A percentile compares a stretch with the other conserved stretches of the same genome.
Evolutionary conservation across 2,888 invertebrate species (phyloP).

Genomic region (Zaprionus obscuricornis): DNA sequence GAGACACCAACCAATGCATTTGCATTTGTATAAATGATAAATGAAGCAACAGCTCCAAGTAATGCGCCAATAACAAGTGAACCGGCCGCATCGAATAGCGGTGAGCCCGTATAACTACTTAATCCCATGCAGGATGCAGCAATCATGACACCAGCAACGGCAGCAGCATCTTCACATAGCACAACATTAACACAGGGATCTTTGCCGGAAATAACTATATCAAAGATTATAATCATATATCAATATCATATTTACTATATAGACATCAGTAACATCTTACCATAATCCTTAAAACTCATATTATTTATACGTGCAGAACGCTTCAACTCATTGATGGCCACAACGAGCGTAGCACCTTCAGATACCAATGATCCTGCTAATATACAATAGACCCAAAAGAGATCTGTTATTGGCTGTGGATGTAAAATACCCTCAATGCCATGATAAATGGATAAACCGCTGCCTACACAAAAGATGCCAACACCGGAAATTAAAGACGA

Average conservation of each 20-base stretch:
- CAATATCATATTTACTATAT: background rate
- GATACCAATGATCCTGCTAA: constrained; percentile 94
- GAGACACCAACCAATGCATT: constrained; percentile 97
- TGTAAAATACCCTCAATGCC: constrained; percentile 94
- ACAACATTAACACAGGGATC: constrained; percentile 99
- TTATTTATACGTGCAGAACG: constrained; percentile 91
- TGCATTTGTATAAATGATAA: constrained; percentile 97
- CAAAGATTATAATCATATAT: no score
- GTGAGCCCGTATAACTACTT: constrained; percentile 90
- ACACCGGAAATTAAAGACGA: constrained; percentile 99
- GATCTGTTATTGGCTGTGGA: constrained; percentile 92
- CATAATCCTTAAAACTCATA: constrained; percentile 93
- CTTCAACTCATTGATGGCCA: constrained; percentile 93
- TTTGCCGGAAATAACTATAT: constrained; percentile 91
- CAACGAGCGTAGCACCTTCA: constrained; percentile 94
- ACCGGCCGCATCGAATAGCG: constrained; percentile 95
- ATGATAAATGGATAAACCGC: constrained; percentile 97
- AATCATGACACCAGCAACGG: constrained; percentile 93
- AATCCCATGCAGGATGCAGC: constrained; percentile 94
- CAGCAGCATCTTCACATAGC: constrained; percentile 97
- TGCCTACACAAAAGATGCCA: constrained; percentile 98
- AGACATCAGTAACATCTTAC: constrained; percentile 82
- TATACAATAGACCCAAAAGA: constrained; percentile 96
- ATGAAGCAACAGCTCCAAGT: constrained; percentile 93
- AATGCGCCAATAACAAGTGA: constrained; percentile 92